These are phyloP conservation scores for Diplolepis rosae DNA, from an alignment of 2,888 invertebrate genomes.

Conservation along the genomic window DNA sequence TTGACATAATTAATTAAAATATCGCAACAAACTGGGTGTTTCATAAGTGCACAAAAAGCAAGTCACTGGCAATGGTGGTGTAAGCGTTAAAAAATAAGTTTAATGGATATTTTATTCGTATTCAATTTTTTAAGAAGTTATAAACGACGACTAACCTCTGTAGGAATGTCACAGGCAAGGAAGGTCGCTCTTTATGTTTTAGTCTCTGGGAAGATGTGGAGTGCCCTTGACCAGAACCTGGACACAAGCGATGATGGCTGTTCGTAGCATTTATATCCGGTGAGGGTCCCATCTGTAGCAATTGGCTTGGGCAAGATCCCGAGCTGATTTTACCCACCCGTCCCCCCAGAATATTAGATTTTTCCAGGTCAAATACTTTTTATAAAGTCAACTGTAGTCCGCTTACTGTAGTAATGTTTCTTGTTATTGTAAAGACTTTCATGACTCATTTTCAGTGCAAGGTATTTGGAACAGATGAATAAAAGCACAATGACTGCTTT, in stretches of 20 bases:
- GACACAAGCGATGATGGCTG: conserved; percentile 67
- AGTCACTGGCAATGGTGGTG: neutral
- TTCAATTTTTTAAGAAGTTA: neutral
- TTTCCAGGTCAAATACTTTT: conserved; percentile 30
- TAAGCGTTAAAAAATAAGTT: conserved; percentile 2
- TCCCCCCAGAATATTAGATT: conserved; percentile 51
- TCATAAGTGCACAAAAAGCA: conserved; percentile 22
- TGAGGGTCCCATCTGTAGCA: conserved; percentile 83
- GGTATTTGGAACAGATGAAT: neutral
- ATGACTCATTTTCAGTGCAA: neutral
- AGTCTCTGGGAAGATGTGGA: conserved; percentile 77
- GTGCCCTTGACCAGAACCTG: conserved; percentile 72
- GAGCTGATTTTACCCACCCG: conserved; percentile 78
- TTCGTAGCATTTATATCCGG: conserved; percentile 73
- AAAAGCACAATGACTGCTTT: too few relatives aligned
- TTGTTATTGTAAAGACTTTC: neutral
- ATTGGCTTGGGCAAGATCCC: conserved; percentile 93
- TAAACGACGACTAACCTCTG: conserved; percentile 73
- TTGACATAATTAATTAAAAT: neutral
- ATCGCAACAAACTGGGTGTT: neutral
- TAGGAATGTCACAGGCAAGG: conserved; percentile 67
- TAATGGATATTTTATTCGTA: neutral
- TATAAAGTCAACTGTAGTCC: conserved; percentile 13
- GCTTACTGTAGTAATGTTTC: conserved; percentile 8
- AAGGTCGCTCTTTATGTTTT: conserved; percentile 80